Conservation (phyloP, 1,140 invertebrate species). For the Littorina saxatilis region DNA sequence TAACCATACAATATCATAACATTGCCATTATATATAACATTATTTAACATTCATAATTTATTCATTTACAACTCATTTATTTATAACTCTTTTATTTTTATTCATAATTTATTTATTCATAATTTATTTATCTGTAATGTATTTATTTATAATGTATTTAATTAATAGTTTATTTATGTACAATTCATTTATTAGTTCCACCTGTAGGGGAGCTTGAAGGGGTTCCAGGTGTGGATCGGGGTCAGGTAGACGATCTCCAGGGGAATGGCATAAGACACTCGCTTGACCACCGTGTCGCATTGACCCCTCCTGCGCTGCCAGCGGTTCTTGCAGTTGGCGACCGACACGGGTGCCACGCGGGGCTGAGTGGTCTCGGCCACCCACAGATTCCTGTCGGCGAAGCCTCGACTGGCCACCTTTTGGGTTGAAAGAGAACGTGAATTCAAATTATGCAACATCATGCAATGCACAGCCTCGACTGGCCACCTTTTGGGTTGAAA, state of each 20-base stretch:
- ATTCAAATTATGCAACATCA: too few species aligned
- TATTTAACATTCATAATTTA: too few species aligned
- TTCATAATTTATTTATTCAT: too few species aligned
- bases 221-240: constrained; percentile 65
- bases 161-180: constrained; percentile 24
- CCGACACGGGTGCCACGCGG: constrained; percentile 36
- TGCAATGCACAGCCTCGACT: too few species aligned
- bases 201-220: constrained; percentile 53
- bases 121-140: too few species aligned
- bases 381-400: constrained; percentile 58
- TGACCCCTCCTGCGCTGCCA: background rate
- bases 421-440: too few species aligned
- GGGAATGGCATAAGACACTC: constrained; percentile 63
- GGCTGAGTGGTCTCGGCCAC: constrained; percentile 56
- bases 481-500: too few species aligned
- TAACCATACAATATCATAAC: too few species aligned
- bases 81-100: too few species aligned
- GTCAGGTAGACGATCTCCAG: constrained; percentile 68
- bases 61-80: too few species aligned
- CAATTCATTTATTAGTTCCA: background rate
- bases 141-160: constrained; percentile 49
- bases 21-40: too few species aligned
- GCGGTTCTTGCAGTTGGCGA: constrained; percentile 12
- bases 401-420: constrained; percentile 50
- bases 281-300: constrained; percentile 35